A percentile compares a stretch with the other conserved stretches of the same genome.
phyloP scores from a whole-genome alignment of 2,888 invertebrate species.

The Synergus umbraculus region DNA sequence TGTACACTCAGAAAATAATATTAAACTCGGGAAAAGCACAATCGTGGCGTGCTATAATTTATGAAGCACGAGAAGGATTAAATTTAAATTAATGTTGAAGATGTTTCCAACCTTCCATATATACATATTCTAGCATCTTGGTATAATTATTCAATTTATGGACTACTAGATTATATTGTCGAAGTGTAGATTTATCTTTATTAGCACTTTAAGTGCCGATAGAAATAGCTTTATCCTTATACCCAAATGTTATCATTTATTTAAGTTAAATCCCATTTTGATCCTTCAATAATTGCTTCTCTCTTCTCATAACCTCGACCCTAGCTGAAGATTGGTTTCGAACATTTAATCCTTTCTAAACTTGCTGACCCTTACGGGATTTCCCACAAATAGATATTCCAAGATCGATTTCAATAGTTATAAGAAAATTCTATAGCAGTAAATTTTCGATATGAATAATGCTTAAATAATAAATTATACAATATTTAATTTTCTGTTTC shows the following conservation, averaged over 20 bases:
- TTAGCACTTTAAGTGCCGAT: background rate
- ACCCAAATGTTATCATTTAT: slow-evolving; percentile 35
- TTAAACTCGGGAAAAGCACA: background rate
- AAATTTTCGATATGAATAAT: background rate
- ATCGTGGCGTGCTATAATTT: background rate
- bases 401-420: background rate
- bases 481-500: slow-evolving; percentile 58
- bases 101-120: background rate
- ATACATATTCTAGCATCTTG: background rate
- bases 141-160: background rate
- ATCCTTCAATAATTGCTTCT: slow-evolving; percentile 42
- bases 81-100: background rate
- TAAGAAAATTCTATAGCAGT: too few relatives aligned
- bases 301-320: slow-evolving; percentile 1
- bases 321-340: background rate
- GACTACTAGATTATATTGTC: background rate
- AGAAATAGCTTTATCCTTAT: background rate
- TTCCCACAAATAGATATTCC: background rate
- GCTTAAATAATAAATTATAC: background rate
- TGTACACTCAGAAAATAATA: background rate
- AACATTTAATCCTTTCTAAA: slow-evolving; percentile 17
- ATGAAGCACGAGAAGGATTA: background rate
- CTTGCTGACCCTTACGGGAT: background rate
- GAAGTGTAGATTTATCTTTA: background rate
- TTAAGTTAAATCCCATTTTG: slow-evolving; percentile 30